Base-by-base conservation (phyloP, 2,888 invertebrate genomes). In the Xanthia togata region DNA sequence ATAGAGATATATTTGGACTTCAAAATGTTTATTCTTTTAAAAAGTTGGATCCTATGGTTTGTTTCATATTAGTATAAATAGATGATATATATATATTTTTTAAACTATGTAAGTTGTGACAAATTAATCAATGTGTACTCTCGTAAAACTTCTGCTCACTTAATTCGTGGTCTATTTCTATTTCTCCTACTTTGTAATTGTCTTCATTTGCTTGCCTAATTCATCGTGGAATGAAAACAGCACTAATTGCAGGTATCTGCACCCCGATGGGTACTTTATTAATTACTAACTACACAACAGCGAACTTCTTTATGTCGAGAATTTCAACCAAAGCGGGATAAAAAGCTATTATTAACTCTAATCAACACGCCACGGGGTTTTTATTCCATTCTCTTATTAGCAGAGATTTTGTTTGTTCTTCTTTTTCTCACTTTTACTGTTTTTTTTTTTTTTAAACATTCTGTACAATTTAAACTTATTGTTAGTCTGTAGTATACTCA, bases 201-300 rank as follows among this genome's bases (percentile, higher is more conserved):
- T 17, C 17, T 31, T 70, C 9, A 26, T 26, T 53, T 41, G 31
- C 14, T 38, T 12, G 0, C 1, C 17, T 35, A 17, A 20, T 12
- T 17, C 23, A 55, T 20, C 35, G 6, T 53, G 23, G 44, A 55
- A 69, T 26, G 41, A 55, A 79, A 79, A 64, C 41, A 68, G 8
- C 20, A 57, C 35, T 59, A 47, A 70, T 67, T 62, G 26, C n/a
- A 70, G n/a, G 20, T 67, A 73, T 67, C 70, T 70, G 4, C 55
- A 50, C 50, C 50, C 14, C 1, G 1, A 5, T 53, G 17, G 20
- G 9, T 53, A 62, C n/a, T 70, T 62, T 55, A 23, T 71, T 82
- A 64, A 85, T 82, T 73, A 69, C 69, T 70, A 63, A 65, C 62
- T 76, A 73, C 44, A 81, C 23, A 81, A 85, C 53, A 73, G 41